Percentiles rank a stretch among this genome's conserved stretches.
These are phyloP conservation scores for Cosmia trapezina DNA, from an alignment of 2,888 invertebrate species.

Conservation along the genomic window DNA sequence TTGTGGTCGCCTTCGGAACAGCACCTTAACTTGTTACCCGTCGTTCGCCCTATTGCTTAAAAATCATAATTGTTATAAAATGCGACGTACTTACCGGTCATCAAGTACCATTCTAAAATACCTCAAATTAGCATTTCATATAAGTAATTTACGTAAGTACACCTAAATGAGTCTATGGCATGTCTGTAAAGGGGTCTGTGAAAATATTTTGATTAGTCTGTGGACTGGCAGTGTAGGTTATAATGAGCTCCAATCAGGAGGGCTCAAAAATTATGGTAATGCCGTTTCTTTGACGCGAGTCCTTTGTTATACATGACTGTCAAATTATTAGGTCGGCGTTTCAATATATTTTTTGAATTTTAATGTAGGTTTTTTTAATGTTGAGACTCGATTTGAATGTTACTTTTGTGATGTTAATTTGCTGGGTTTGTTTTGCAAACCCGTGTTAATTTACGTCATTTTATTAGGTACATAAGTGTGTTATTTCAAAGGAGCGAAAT, in stretches of 20 bases:
- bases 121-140: slow-evolving; percentile 32
- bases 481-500: neutral
- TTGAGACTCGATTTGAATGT: slow-evolving; percentile 11
- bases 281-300: slow-evolving; percentile 50
- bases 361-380: slow-evolving; percentile 4
- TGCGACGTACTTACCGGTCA: neutral
- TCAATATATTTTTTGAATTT: slow-evolving; percentile 43
- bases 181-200: slow-evolving; percentile 42
- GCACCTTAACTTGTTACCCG: neutral
- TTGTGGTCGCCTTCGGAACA: neutral
- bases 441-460: neutral
- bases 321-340: slow-evolving; percentile 46
- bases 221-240: slow-evolving; percentile 30
- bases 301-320: slow-evolving; percentile 61
- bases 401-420: slow-evolving; percentile 27
- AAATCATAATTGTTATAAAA: neutral
- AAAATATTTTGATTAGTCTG: slow-evolving; percentile 59
- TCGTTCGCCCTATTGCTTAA: neutral
- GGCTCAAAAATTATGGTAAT: slow-evolving; percentile 60
- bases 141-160: slow-evolving; percentile 34
- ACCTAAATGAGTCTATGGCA: slow-evolving; percentile 52
- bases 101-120: slow-evolving; percentile 17
- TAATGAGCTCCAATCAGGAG: slow-evolving; percentile 56
- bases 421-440: neutral
- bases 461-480: neutral